Evolutionary conservation across 2,113 vertebrate genomes (phyloP).

Genomic region (Trichomycterus rosablanca): DNA sequence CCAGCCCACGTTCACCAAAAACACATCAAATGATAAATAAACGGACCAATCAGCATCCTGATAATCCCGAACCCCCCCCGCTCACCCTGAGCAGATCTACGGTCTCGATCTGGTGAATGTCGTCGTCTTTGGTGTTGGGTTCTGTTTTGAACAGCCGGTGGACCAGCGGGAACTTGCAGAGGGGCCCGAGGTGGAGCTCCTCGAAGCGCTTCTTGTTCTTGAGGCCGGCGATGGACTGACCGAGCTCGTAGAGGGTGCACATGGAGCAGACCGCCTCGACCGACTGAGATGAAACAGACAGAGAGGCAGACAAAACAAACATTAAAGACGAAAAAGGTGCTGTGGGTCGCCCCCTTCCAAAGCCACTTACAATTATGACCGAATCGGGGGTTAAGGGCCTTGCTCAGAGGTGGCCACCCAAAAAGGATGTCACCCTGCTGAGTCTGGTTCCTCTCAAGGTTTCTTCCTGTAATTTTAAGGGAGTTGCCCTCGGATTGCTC

Average conservation of each 20-base stretch:
- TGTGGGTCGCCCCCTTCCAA: too few relatives aligned
- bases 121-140: slow-evolving; percentile 66
- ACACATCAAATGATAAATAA: neutral
- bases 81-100: slow-evolving; percentile 70
- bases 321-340: too few relatives aligned
- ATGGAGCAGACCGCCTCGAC: slow-evolving; percentile 55
- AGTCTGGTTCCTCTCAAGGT: too few relatives aligned
- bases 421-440: too few relatives aligned
- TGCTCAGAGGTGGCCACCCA: too few relatives aligned
- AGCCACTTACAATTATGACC: too few relatives aligned
- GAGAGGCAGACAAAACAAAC: neutral
- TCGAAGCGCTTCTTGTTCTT: slow-evolving; percentile 71
- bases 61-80: too few relatives aligned
- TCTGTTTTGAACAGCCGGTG: slow-evolving; percentile 68
- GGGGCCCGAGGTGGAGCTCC: slow-evolving; percentile 70
- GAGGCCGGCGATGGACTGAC: slow-evolving; percentile 62
- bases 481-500: too few relatives aligned
- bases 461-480: too few relatives aligned
- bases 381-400: too few relatives aligned
- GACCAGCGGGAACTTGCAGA: slow-evolving; percentile 70
- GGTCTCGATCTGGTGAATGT: slow-evolving; percentile 68
- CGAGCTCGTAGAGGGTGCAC: slow-evolving; percentile 70
- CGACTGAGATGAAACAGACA: slow-evolving; percentile 45
- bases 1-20: neutral
- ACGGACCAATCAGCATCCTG: neutral